Conservation (phyloP, 2,113 vertebrate species). For the Colaptes auratus region DNA sequence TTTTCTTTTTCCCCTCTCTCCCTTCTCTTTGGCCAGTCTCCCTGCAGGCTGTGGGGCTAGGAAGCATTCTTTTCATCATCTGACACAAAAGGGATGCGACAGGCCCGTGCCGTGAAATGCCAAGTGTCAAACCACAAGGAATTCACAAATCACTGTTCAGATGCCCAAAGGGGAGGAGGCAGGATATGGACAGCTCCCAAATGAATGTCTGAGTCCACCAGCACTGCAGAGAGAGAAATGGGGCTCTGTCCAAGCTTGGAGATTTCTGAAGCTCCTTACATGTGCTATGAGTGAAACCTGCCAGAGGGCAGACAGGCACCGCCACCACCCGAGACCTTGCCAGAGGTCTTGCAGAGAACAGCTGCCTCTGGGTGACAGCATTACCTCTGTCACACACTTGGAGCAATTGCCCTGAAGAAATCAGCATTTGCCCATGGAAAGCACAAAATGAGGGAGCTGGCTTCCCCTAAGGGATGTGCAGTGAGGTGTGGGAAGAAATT, state of each 20-base stretch:
- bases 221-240: not conserved
- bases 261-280: not conserved
- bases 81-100: constrained; percentile 28
- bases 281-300: not conserved
- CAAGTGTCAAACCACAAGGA: not conserved
- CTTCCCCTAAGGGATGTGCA: not conserved
- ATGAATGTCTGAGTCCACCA: not conserved
- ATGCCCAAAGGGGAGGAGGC: not conserved
- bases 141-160: constrained; percentile 8
- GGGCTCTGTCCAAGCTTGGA: not conserved
- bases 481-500: not conserved
- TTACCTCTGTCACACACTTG: not conserved
- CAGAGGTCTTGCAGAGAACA: not conserved
- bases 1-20: not conserved
- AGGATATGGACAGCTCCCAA: not conserved
- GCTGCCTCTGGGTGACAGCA: not conserved
- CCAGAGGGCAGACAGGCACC: not conserved
- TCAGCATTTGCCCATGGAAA: not conserved
- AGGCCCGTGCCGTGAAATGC: not conserved
- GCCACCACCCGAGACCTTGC: not conserved
- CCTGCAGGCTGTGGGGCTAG: not conserved
- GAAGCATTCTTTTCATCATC: not conserved
- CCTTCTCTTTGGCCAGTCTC: not conserved
- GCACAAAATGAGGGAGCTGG: not conserved
- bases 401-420: not conserved